A percentile compares a stretch with the other conserved stretches of the same genome.
These are phyloP conservation scores for Psammodynastes pulverulentus DNA, from an alignment of 2,113 vertebrate species.

Conservation along the genomic window DNA sequence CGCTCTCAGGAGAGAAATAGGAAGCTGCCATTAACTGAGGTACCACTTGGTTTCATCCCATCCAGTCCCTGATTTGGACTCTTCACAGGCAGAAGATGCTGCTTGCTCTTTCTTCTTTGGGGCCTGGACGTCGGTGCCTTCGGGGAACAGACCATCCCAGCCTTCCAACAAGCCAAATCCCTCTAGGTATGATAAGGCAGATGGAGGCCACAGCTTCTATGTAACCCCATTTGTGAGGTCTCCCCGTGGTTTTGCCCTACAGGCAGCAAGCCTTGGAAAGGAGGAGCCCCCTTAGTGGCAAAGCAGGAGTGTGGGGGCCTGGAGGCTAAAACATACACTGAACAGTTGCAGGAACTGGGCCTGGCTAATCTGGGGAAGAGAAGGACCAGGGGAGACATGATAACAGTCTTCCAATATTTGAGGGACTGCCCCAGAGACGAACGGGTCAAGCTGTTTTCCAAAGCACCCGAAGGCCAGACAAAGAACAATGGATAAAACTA, in stretches of 20 bases:
- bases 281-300: neutral
- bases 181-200: neutral
- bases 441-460: no score
- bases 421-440: no score
- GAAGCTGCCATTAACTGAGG: neutral
- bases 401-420: no score
- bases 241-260: neutral
- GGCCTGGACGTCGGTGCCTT: neutral
- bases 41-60: neutral
- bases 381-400: no score
- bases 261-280: neutral
- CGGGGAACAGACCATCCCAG: neutral
- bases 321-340: no score
- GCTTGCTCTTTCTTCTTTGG: neutral
- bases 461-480: no score
- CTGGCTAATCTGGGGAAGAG: no score
- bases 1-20: neutral
- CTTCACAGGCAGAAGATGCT: neutral
- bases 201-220: neutral
- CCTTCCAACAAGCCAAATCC: neutral
- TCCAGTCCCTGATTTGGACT: neutral
- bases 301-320: neutral
- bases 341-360: no score
- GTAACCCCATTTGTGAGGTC: neutral
- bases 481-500: no score